Conservation (phyloP, 2,888 invertebrate genomes). For the Caenorhabditis afra region DNA sequence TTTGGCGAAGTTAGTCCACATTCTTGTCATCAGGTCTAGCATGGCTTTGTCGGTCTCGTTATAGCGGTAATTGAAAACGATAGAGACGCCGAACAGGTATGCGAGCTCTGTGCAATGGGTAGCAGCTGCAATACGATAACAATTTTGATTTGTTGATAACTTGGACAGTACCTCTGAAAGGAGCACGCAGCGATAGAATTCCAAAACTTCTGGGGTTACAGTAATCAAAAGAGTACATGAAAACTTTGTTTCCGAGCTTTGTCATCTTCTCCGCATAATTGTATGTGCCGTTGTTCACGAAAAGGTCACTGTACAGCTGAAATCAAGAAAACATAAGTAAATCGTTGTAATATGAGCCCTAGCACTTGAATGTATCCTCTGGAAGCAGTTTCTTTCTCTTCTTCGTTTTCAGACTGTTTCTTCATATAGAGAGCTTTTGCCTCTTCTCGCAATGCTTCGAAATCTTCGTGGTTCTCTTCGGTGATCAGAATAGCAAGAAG, state of each 20-base stretch:
- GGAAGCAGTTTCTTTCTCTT: slow-evolving; percentile 68
- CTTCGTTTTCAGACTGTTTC: slow-evolving; percentile 59
- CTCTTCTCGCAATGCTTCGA: slow-evolving; percentile 67
- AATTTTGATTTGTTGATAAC: too few species aligned
- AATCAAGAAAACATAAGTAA: slow-evolving; percentile 24
- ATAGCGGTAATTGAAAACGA: slow-evolving; percentile 73
- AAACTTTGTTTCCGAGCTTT: slow-evolving; percentile 66
- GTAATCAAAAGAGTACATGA: slow-evolving; percentile 74
- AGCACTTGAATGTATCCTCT: slow-evolving; percentile 71
- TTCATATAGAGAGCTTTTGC: slow-evolving; percentile 72
- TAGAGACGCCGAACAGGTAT: slow-evolving; percentile 76
- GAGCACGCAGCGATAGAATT: slow-evolving; percentile 69
- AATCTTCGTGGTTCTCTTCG: slow-evolving; percentile 66
- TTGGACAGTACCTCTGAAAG: slow-evolving; percentile 76
- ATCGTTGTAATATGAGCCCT: too few species aligned
- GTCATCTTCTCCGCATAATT: slow-evolving; percentile 69
- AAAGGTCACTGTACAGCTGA: slow-evolving; percentile 73
- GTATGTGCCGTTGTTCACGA: slow-evolving; percentile 71
- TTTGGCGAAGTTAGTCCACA: slow-evolving; percentile 79
- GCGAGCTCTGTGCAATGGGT: slow-evolving; percentile 76
- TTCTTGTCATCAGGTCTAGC: slow-evolving; percentile 72
- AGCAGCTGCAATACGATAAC: slow-evolving; percentile 59
- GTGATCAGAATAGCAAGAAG: slow-evolving; percentile 72
- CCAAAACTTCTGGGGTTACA: slow-evolving; percentile 73
- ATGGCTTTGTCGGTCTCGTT: slow-evolving; percentile 72